Conservation (phyloP, 2,797 vertebrate genomes). For the Crocodylus rhombifer region DNA sequence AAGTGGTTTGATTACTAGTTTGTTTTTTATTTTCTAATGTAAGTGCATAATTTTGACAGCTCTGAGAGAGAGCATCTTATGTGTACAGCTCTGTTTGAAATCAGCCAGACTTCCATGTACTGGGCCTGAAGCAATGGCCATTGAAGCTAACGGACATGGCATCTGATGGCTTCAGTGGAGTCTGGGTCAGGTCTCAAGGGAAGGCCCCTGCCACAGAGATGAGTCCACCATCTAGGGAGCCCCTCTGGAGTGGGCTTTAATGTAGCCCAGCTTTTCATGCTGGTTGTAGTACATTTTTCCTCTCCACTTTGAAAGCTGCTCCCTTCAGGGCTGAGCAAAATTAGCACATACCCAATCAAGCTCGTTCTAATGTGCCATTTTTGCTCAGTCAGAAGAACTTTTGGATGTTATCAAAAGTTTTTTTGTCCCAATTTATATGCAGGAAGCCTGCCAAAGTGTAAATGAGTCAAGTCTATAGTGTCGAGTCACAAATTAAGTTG, state of each 20-base stretch:
- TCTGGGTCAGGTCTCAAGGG: not conserved
- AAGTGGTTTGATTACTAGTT: not conserved
- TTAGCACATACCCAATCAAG: accelerated
- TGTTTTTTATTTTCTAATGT: accelerated
- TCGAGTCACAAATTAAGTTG: slow-evolving; percentile 40
- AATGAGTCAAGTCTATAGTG: slow-evolving; percentile 34
- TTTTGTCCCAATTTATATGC: not conserved
- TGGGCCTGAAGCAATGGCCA: accelerated
- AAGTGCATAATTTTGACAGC: not conserved
- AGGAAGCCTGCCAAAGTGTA: slow-evolving; percentile 29
- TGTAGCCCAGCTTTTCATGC: accelerated
- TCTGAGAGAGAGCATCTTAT: accelerated
- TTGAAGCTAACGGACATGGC: accelerated
- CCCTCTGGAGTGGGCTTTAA: accelerated
- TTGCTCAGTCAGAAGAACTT: not conserved
- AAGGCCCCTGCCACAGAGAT: not conserved
- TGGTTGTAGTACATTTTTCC: not conserved
- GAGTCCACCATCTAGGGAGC: not conserved
- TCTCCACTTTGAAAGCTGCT: not conserved
- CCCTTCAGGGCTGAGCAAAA: accelerated
- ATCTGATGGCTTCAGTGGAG: not conserved
- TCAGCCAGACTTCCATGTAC: accelerated
- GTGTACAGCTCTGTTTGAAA: accelerated
- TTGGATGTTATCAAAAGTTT: not conserved
- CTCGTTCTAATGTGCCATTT: not conserved